phyloP scores from a whole-genome alignment of 2,888 invertebrate species.

The Adelognathus sp. region DNA sequence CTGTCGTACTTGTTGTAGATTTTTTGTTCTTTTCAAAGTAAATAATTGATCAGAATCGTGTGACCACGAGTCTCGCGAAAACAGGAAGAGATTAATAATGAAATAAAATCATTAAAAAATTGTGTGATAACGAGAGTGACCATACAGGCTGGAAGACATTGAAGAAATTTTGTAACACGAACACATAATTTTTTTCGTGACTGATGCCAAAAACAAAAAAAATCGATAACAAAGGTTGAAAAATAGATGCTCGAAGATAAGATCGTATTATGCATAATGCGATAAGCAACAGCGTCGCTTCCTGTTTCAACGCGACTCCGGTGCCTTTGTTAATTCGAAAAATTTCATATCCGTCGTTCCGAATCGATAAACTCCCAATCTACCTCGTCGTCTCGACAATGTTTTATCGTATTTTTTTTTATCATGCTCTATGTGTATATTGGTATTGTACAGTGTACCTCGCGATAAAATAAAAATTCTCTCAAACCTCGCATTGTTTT shows the following conservation, averaged over 20 bases:
- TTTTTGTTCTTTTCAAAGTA: slow-evolving; percentile 21
- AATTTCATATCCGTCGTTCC: no score
- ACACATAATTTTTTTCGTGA: neutral
- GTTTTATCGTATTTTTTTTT: slow-evolving; percentile 10
- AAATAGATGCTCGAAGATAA: neutral
- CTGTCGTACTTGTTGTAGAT: no score
- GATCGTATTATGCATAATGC: neutral
- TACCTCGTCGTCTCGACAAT: slow-evolving; percentile 17
- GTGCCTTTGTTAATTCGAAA: neutral
- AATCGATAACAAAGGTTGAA: neutral
- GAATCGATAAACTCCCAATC: slow-evolving; percentile 25
- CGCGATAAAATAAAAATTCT: slow-evolving; percentile 41
- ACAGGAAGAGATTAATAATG: slow-evolving; percentile 29
- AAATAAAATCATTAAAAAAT: neutral
- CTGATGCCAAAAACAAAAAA: neutral
- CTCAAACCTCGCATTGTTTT: slow-evolving; percentile 10
- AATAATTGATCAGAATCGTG: slow-evolving; percentile 6
- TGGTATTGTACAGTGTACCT: slow-evolving; percentile 44
- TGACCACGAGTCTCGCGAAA: slow-evolving; percentile 16
- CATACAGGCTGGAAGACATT: slow-evolving; percentile 29
- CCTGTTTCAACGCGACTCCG: slow-evolving; percentile 19
- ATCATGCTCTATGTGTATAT: slow-evolving; percentile 13
- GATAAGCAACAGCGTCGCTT: slow-evolving; percentile 4
- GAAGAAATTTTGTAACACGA: slow-evolving; percentile 10
- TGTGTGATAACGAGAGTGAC: slow-evolving; percentile 7